Evolutionary conservation across 2,797 vertebrate genomes (phyloP), one percentile per base, ranked within the genome.

Genomic region (Chloroceryle inda): DNA sequence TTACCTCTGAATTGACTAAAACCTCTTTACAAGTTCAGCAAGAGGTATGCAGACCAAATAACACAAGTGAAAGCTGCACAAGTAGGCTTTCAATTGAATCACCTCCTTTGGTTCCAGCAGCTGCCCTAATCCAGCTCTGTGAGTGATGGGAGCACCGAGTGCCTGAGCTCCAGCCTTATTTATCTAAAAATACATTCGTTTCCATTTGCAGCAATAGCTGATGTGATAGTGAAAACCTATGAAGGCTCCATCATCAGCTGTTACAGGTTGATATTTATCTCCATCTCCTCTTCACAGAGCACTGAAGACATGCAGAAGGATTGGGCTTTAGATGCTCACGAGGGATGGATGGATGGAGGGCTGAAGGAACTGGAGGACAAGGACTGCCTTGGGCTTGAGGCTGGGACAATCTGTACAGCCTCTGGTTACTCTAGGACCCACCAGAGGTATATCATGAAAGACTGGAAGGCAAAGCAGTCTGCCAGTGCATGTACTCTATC

Each of bases 401-500:
- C 37, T 81, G 45, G 22, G 18, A 27, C 2, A 2, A 20, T 16
- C 63, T 45, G 22, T 19, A 2, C 20, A 74, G 55, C 6, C 31
- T 24, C 50, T 69, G 38, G 10, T 16, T 83, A 33, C n/a, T 72
- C 33, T 52, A 47, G 78, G 18, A 49, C 22, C 26, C 29, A 29
- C 19, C 9, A 52, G 74, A 67, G 26, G 26, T 1, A 2, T 53
- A 27, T 9, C 5, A 5, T 5, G 29, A 40, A 66, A 44, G 38
- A 10, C 18, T 10, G 37, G 55, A 85, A 40, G 61, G 15, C 37
- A 73, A 45, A 29, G 21, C 9, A 64, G 4, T n/a, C 69, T 80
- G 49, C 52, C 20, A 26, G 16, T 8, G 22, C 0, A 0, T 4
- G 13, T 42, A 12, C 10, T 33, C 5, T 13, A 1, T 35, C n/a